phyloP scores from a whole-genome alignment of 2,113 vertebrate species.

The Melanerpes formicivorus region DNA sequence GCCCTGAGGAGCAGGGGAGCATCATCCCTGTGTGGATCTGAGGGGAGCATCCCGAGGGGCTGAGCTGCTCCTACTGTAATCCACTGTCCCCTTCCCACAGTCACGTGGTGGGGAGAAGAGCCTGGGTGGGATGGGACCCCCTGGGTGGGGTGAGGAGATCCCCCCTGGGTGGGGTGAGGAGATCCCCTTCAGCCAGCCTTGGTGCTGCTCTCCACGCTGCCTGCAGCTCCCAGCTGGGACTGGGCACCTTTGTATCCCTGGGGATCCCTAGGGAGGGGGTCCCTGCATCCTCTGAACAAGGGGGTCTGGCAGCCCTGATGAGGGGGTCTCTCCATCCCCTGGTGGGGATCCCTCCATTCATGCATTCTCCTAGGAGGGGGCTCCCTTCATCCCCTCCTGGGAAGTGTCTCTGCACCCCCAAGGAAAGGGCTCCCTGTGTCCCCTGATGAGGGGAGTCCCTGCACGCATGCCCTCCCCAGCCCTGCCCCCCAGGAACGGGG shows the following conservation, averaged over 20 bases:
- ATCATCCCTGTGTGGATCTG: rapidly evolving
- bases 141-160: neutral
- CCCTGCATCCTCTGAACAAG: neutral
- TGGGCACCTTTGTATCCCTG: neutral
- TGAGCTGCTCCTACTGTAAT: neutral
- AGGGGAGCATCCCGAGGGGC: neutral
- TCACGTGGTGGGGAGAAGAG: neutral
- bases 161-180: neutral
- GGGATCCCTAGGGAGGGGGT: no score
- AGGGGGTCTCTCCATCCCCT: neutral
- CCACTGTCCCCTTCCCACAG: neutral
- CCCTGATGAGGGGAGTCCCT: no score
- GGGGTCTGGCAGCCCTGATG: neutral
- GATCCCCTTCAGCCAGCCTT: rapidly evolving
- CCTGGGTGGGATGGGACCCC: neutral
- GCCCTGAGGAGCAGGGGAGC: neutral
- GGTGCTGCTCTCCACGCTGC: rapidly evolving
- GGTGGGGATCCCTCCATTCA: neutral
- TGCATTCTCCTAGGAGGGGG: no score
- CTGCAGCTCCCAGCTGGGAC: neutral
- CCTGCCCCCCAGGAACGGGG: no score
- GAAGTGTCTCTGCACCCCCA: no score
- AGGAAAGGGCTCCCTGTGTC: neutral
- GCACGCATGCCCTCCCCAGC: no score
- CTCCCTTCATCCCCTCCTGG: neutral